A percentile compares a stretch with the other conserved stretches of the same genome.
Evolutionary conservation across 2,888 invertebrate genomes (phyloP).

Genomic region (Chaitophorus viminalis): DNA sequence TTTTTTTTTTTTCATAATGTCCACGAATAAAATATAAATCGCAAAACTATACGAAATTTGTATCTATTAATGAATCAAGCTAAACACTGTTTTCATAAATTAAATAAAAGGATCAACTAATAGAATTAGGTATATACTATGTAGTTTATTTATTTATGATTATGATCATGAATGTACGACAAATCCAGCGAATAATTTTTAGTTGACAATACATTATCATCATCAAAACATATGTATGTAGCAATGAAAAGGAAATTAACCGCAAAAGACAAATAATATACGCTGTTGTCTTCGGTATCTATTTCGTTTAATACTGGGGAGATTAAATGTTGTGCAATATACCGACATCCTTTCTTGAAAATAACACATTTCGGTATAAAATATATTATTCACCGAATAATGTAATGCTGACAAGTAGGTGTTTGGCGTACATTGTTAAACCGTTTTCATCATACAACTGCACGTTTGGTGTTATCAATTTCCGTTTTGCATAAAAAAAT

Average conservation of each 20-base stretch:
- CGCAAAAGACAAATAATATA: background rate
- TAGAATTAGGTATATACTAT: no score
- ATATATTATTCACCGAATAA: slow-evolving; percentile 3
- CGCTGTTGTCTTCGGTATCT: background rate
- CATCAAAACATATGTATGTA: background rate
- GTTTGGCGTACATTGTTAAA: slow-evolving; percentile 39
- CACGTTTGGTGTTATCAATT: slow-evolving; percentile 37
- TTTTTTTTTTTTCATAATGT: background rate
- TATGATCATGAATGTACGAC: no score
- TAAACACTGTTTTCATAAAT: background rate
- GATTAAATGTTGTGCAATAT: background rate
- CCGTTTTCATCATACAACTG: background rate
- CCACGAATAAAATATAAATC: background rate
- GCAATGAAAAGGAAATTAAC: background rate
- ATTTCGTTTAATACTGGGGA: background rate
- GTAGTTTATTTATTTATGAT: no score
- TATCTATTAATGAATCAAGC: background rate
- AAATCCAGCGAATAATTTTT: no score
- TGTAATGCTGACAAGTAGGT: background rate
- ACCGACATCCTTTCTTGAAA: background rate
- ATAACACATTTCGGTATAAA: background rate
- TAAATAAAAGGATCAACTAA: no score
- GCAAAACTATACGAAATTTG: background rate
- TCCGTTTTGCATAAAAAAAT: slow-evolving; percentile 15
- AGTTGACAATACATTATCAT: no score